Conservation (phyloP, 2,797 vertebrate species). For the Platalea minor region DNA sequence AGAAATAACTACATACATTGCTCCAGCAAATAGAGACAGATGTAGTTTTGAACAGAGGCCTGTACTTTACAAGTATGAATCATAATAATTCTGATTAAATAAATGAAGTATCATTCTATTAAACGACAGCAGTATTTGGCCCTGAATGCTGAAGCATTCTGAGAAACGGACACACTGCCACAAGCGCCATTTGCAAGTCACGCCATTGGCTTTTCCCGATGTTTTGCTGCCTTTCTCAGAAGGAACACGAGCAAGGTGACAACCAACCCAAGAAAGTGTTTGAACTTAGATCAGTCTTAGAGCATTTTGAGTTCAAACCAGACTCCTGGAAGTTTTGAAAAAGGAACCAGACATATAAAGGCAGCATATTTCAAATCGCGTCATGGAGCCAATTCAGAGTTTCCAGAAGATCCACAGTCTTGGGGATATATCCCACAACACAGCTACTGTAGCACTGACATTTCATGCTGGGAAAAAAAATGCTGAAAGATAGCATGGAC, state of each 20-base stretch:
- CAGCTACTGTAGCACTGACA: not conserved
- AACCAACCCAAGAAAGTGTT: not conserved
- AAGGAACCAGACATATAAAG: not conserved
- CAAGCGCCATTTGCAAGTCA: not conserved
- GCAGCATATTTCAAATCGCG: not conserved
- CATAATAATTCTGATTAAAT: not conserved
- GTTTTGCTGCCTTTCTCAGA: not conserved
- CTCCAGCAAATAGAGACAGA: not conserved
- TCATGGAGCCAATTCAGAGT: not conserved
- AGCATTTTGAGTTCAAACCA: not conserved
- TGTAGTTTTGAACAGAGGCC: not conserved
- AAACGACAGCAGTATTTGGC: not conserved
- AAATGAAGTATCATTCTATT: not conserved
- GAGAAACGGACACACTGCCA: not conserved
- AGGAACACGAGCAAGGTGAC: not conserved
- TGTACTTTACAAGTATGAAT: not conserved
- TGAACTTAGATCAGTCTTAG: not conserved
- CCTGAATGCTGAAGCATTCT: not conserved
- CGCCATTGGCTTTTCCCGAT: accelerated
- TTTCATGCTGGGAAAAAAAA: not conserved
- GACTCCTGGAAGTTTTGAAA: not conserved
- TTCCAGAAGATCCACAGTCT: not conserved
- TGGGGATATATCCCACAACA: not conserved
- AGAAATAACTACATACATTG: not conserved
- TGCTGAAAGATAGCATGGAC: accelerated